A percentile compares a stretch with the other conserved stretches of the same genome.
Evolutionary conservation across 1,140 invertebrate species (phyloP).

Genomic region (Drusus annulatus): DNA sequence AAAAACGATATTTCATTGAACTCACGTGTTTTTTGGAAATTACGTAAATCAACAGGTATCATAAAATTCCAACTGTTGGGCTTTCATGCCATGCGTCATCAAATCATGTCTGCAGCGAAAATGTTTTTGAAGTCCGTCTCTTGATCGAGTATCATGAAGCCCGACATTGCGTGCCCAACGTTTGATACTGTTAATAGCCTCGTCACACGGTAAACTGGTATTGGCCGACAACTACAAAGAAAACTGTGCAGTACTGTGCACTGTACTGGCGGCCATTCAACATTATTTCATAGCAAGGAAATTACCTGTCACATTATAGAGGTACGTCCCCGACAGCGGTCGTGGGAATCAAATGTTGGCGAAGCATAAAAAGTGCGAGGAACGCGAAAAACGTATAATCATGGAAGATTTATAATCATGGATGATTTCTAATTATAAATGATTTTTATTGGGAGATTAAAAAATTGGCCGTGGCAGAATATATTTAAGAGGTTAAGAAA

Average conservation of each 20-base stretch:
- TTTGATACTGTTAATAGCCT: conserved; percentile 35
- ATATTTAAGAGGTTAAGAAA: no score
- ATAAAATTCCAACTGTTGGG: conserved; percentile 6
- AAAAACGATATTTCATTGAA: no score
- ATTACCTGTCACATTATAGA: conserved; percentile 56
- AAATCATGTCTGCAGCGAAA: background rate
- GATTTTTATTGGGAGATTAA: no score
- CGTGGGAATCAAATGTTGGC: background rate
- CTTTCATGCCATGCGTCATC: background rate
- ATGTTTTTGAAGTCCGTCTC: background rate
- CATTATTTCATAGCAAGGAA: conserved; percentile 49
- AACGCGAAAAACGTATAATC: no score
- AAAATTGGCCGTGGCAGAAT: no score
- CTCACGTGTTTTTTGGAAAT: background rate
- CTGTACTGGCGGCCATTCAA: conserved; percentile 27
- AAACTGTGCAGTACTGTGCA: background rate
- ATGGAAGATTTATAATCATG: no score
- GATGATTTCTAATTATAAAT: no score
- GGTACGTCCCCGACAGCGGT: conserved; percentile 6
- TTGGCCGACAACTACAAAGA: background rate
- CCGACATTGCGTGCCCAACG: conserved; percentile 38
- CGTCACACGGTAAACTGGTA: background rate
- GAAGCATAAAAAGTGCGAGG: background rate
- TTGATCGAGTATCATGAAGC: conserved; percentile 8
- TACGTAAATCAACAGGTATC: conserved; percentile 24